phyloP scores from a whole-genome alignment of 1,140 invertebrate genomes.

The Atta cephalotes region DNA sequence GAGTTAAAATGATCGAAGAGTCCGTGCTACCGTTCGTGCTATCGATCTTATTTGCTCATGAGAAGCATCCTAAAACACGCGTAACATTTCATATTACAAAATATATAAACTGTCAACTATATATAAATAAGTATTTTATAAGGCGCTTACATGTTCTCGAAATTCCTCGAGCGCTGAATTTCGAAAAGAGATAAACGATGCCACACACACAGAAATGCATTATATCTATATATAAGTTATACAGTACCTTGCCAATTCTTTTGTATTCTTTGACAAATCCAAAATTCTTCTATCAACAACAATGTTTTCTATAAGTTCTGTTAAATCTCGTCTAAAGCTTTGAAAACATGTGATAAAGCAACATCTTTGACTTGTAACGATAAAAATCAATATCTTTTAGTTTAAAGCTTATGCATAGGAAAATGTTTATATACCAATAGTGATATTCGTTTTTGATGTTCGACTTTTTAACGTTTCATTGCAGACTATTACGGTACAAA shows the following conservation, averaged over 20 bases:
- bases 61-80: neutral
- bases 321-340: neutral
- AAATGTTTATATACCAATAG: slow-evolving; percentile 17
- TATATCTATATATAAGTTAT: slow-evolving; percentile 6
- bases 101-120: slow-evolving; percentile 1
- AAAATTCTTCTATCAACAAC: neutral
- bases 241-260: neutral
- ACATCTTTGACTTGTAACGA: neutral
- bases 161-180: neutral
- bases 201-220: neutral
- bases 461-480: slow-evolving; percentile 36
- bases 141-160: neutral
- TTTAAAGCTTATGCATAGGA: neutral
- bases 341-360: neutral
- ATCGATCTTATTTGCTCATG: slow-evolving; percentile 40
- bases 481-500: neutral
- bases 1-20: slow-evolving; percentile 63
- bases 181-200: slow-evolving; percentile 4
- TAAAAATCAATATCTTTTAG: slow-evolving; percentile 13
- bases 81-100: neutral
- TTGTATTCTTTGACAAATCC: slow-evolving; percentile 14
- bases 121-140: slow-evolving; percentile 21
- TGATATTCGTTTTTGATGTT: slow-evolving; percentile 41
- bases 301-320: slow-evolving; percentile 1
- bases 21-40: slow-evolving; percentile 23